These are phyloP conservation scores for Haliclona indistincta DNA, from an alignment of 37 sponge, comb jelly and placozoan species.

Conservation along the genomic window DNA sequence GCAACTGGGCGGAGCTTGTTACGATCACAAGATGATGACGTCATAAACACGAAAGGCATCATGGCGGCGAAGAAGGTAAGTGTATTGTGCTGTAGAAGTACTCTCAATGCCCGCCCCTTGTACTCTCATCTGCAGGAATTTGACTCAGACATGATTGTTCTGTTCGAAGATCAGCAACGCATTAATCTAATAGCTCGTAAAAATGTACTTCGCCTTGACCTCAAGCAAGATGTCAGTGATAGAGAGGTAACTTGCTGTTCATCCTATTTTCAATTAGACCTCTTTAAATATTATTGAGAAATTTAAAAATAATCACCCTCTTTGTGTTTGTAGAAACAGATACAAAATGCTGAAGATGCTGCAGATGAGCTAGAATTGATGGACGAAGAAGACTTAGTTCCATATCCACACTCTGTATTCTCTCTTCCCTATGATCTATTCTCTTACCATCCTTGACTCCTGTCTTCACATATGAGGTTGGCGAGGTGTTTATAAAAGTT, in stretches of 20 bases:
- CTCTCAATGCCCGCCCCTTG: neutral
- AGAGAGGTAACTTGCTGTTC: constrained; percentile 47
- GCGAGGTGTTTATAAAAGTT: constrained; percentile 81
- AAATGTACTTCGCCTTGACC: constrained; percentile 55
- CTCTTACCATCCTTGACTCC: constrained; percentile 26
- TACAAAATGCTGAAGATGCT: constrained; percentile 77
- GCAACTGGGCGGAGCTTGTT: no score
- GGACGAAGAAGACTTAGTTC: constrained; percentile 51
- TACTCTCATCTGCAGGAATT: neutral
- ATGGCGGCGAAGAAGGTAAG: constrained; percentile 24
- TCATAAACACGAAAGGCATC: neutral
- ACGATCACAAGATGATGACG: no score
- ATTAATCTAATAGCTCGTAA: constrained; percentile 83
- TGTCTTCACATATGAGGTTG: constrained; percentile 65
- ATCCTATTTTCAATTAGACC: neutral
- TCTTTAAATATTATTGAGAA: neutral
- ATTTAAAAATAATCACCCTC: neutral
- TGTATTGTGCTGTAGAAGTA: neutral
- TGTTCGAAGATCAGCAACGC: constrained; percentile 75
- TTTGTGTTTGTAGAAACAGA: constrained; percentile 58
- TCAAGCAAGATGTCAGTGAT: constrained; percentile 60
- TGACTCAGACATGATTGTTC: constrained; percentile 46
- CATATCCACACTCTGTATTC: constrained; percentile 55
- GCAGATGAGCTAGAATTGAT: constrained; percentile 57
- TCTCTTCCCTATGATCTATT: neutral